Percentiles rank a stretch among this genome's conserved stretches.
phyloP scores from a whole-genome alignment of 2,797 vertebrate species.

The Acanthis flammea region DNA sequence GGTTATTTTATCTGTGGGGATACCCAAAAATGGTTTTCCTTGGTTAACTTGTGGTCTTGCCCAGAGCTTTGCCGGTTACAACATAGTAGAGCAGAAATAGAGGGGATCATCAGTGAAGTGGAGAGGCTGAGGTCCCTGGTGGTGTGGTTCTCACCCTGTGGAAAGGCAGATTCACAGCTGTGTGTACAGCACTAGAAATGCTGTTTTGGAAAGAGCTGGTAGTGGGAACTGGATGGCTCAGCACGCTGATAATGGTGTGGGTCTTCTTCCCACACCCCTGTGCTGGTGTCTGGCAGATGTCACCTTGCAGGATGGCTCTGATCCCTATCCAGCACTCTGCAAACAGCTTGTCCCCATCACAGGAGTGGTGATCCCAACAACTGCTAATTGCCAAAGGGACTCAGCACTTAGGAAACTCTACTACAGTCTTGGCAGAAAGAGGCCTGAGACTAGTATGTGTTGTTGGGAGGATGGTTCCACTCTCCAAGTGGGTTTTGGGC shows the following conservation, averaged over 20 bases:
- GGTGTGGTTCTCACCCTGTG: accelerated
- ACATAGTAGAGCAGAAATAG: neutral
- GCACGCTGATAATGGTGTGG: neutral
- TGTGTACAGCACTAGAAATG: neutral
- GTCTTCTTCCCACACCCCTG: neutral
- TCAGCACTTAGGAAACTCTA: neutral
- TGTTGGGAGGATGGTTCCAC: neutral
- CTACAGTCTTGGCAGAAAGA: neutral
- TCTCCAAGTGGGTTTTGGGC: neutral
- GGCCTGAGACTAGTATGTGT: neutral
- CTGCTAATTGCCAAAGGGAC: neutral
- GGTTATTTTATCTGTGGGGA: neutral
- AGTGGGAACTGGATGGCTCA: neutral
- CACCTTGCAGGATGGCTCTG: accelerated
- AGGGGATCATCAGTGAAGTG: neutral
- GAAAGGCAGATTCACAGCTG: neutral
- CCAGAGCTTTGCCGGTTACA: neutral
- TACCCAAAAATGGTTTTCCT: neutral
- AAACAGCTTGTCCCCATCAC: neutral
- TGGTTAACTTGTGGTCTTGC: neutral
- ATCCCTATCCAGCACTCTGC: neutral
- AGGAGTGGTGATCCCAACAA: neutral
- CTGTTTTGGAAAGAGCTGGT: neutral
- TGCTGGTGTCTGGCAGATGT: neutral
- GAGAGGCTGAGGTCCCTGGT: neutral